A percentile compares a stretch with the other conserved stretches of the same genome.
Evolutionary conservation across 2,888 invertebrate species (phyloP).

Genomic region (Autographa pulchrina): DNA sequence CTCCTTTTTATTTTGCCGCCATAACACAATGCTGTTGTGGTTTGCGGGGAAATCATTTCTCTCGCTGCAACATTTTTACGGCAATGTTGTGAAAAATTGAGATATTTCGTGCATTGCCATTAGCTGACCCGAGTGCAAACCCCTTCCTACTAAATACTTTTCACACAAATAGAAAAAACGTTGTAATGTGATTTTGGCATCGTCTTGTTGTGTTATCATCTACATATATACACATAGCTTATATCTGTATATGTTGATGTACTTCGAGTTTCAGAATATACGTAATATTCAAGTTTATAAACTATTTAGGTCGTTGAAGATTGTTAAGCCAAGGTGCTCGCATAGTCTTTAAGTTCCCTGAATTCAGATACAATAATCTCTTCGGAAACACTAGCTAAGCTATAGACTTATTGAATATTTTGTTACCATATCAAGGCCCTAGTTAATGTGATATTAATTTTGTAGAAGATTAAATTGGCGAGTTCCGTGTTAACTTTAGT

Average conservation of each 20-base stretch:
- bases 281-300: slow-evolving; percentile 28
- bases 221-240: background rate
- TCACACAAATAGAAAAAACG: slow-evolving; percentile 19
- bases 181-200: slow-evolving; percentile 21
- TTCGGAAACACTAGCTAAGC: slow-evolving; percentile 23
- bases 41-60: slow-evolving; percentile 41
- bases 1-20: slow-evolving; percentile 44
- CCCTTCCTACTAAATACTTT: slow-evolving; percentile 14
- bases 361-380: slow-evolving; percentile 44
- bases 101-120: slow-evolving; percentile 39
- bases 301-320: slow-evolving; percentile 49
- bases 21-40: slow-evolving; percentile 39
- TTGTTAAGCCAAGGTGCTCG: slow-evolving; percentile 44
- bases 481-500: background rate
- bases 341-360: slow-evolving; percentile 39
- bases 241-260: background rate
- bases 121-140: slow-evolving; percentile 20
- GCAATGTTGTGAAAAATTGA: slow-evolving; percentile 34
- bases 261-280: slow-evolving; percentile 9
- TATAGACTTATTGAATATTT: background rate
- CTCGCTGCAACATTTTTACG: slow-evolving; percentile 32
- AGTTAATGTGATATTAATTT: background rate
- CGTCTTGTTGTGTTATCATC: background rate
- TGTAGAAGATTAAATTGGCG: background rate
- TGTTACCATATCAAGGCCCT: no score